Evolutionary conservation across 2,797 vertebrate genomes (phyloP).

Genomic region (Moxostoma hubbsi): DNA sequence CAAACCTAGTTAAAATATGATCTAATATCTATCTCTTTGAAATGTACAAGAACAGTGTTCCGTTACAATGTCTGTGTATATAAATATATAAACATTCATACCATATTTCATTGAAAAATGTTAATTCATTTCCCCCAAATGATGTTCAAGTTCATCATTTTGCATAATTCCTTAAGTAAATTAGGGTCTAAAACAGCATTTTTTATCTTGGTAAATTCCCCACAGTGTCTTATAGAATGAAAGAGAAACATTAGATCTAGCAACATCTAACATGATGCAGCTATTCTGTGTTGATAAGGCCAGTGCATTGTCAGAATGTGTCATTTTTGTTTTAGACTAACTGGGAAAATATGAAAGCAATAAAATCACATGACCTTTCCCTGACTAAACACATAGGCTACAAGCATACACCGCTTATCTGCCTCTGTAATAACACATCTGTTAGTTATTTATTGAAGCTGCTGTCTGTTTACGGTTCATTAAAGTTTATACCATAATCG

Average conservation of each 20-base stretch:
- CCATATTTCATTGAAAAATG: no score
- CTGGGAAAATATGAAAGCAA: conserved; percentile 1
- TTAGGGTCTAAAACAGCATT: no score
- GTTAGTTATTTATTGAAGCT: conserved; percentile 33
- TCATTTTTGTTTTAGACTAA: neutral
- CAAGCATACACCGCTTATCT: neutral
- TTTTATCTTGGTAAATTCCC: no score
- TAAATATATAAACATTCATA: no score
- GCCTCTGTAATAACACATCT: conserved; percentile 5
- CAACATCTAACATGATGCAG: neutral
- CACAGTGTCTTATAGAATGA: neutral
- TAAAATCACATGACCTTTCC: conserved; percentile 24
- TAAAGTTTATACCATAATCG: conserved; percentile 9
- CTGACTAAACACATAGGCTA: neutral
- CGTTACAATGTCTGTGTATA: no score
- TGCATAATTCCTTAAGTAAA: no score
- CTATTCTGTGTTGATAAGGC: neutral
- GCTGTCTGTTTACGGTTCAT: conserved; percentile 17
- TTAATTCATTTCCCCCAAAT: no score
- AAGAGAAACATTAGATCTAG: neutral
- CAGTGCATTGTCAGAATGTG: neutral
- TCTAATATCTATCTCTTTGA: no score
- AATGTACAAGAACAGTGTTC: no score
- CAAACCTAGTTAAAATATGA: no score
- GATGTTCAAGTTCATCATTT: no score